Conservation (phyloP, 1,140 invertebrate genomes). For the Dufourea novaeangliae region DNA sequence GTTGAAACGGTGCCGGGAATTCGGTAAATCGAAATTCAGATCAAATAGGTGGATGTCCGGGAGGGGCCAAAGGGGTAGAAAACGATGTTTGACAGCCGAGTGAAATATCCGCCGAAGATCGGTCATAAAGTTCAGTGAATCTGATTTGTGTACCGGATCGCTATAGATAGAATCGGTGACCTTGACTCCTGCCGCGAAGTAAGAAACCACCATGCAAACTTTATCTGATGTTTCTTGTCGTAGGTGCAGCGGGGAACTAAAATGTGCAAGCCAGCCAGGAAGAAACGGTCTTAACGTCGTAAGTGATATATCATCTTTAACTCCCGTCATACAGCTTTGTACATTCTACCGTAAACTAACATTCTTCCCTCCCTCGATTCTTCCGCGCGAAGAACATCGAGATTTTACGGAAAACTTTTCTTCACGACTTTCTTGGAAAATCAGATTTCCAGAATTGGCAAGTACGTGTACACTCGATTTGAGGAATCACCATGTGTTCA, state of each 20-base stretch:
- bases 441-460: no score
- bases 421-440: not conserved
- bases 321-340: not conserved
- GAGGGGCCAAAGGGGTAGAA: not conserved
- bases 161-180: slow-evolving; percentile 31
- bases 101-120: slow-evolving; percentile 26
- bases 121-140: slow-evolving; percentile 36
- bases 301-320: slow-evolving; percentile 58
- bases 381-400: not conserved
- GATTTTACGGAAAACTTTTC: not conserved
- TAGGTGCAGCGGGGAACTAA: slow-evolving; percentile 68
- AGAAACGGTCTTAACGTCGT: slow-evolving; percentile 75
- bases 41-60: not conserved
- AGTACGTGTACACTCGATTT: not conserved
- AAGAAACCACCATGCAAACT: slow-evolving; percentile 57
- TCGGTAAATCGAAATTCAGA: slow-evolving; percentile 1
- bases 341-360: not conserved
- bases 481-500: no score
- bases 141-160: slow-evolving; percentile 12
- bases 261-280: slow-evolving; percentile 75
- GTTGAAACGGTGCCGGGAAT: not conserved
- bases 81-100: slow-evolving; percentile 39
- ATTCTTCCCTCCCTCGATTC: not conserved
- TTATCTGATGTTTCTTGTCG: slow-evolving; percentile 64
- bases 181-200: slow-evolving; percentile 25